phyloP scores from a whole-genome alignment of 37 sponge, comb jelly and placozoan species.

The Amphimedon queenslandica region DNA sequence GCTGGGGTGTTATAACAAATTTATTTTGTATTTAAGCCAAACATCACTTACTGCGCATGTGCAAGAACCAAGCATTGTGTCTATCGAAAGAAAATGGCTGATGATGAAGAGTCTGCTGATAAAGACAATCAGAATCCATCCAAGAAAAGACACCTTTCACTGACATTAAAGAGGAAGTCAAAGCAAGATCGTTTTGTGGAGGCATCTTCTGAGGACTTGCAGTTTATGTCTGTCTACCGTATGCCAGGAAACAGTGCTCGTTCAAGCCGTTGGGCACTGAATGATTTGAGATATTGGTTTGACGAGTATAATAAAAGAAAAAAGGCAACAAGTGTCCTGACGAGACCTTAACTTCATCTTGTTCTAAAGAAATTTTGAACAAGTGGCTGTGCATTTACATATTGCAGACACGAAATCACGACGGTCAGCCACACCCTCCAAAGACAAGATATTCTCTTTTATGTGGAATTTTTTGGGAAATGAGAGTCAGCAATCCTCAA shows the following conservation, averaged over 20 bases:
- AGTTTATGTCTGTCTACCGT: background rate
- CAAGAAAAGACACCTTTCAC: background rate
- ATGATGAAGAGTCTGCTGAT: background rate
- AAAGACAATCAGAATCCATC: background rate
- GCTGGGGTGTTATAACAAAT: background rate
- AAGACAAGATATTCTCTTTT: background rate
- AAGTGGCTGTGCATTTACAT: background rate
- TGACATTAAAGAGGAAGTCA: background rate
- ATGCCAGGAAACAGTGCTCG: background rate
- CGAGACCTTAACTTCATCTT: background rate
- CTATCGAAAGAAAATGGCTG: background rate
- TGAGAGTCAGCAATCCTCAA: background rate
- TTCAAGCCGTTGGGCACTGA: background rate
- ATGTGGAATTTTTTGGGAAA: background rate
- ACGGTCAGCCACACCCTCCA: background rate
- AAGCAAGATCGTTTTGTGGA: background rate
- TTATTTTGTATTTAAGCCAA: background rate
- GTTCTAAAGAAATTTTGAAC: conserved; percentile 2
- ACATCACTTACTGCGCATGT: too few species aligned
- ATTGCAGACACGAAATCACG: background rate
- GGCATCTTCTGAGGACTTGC: background rate
- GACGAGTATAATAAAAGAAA: conserved; percentile 4
- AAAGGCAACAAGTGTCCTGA: background rate
- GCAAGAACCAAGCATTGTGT: background rate
- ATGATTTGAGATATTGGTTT: background rate